phyloP scores from a whole-genome alignment of 2,888 invertebrate species.

The Nysson spinosus region DNA sequence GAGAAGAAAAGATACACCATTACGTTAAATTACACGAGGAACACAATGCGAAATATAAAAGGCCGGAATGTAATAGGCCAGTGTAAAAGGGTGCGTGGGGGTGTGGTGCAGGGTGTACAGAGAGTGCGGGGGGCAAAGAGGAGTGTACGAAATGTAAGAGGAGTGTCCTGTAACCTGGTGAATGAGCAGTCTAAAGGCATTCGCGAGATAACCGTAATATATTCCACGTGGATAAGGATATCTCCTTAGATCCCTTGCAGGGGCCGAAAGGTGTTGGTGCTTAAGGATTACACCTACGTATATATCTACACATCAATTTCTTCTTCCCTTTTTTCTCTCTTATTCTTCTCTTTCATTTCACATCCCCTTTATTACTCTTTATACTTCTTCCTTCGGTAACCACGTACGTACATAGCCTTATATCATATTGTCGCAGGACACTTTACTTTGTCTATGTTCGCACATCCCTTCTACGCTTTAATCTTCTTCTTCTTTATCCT shows the following conservation, averaged over 20 bases:
- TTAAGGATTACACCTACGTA: background rate
- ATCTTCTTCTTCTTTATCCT: background rate
- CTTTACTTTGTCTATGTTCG: slow-evolving; percentile 3
- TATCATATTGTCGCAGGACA: no score
- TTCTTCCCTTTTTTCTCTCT: background rate
- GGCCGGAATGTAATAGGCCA: slow-evolving; percentile 29
- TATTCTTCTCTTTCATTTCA: no score
- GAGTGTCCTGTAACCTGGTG: slow-evolving; percentile 17
- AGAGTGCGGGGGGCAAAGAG: no score
- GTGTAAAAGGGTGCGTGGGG: slow-evolving; percentile 14
- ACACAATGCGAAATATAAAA: slow-evolving; percentile 45
- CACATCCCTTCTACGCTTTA: slow-evolving; percentile 11
- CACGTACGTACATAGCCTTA: no score
- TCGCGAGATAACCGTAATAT: slow-evolving; percentile 63
- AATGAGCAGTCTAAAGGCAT: slow-evolving; percentile 36
- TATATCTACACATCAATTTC: slow-evolving; percentile 23
- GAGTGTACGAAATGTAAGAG: slow-evolving; percentile 9
- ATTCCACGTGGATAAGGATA: slow-evolving; percentile 61
- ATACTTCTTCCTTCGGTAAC: slow-evolving; percentile 12
- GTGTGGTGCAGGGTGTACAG: no score
- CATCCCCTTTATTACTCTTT: slow-evolving; percentile 5
- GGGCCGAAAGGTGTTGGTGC: slow-evolving; percentile 39
- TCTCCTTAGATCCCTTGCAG: slow-evolving; percentile 40
- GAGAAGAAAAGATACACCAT: slow-evolving; percentile 44
- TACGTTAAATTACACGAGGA: slow-evolving; percentile 57